Evolutionary conservation across 1,140 invertebrate species (phyloP).

Genomic region (Drosophila ohnishii): DNA sequence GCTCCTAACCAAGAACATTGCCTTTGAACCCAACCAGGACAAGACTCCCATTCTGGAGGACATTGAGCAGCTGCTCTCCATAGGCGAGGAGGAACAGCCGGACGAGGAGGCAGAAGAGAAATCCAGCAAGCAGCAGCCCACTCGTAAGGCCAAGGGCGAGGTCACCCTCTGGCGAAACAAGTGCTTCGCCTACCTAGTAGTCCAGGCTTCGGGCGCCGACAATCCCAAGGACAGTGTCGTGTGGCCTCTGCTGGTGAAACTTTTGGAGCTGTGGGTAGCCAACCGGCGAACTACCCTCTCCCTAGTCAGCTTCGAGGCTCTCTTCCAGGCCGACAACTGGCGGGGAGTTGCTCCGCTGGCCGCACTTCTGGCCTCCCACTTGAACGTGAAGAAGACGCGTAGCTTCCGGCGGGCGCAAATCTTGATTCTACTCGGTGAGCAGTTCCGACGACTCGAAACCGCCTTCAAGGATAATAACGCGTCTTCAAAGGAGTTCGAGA

Average conservation of each 20-base stretch:
- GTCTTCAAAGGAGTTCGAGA: conserved; percentile 20
- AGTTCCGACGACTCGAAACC: conserved; percentile 17
- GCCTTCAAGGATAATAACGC: conserved; percentile 17
- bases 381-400: conserved; percentile 25
- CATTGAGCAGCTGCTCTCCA: conserved; percentile 36
- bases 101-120: conserved; percentile 16
- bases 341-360: conserved; percentile 28
- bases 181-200: conserved; percentile 49
- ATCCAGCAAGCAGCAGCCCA: background rate
- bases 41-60: conserved; percentile 29
- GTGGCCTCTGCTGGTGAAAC: conserved; percentile 32
- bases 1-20: conserved; percentile 26
- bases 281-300: conserved; percentile 20
- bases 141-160: conserved; percentile 18
- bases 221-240: conserved; percentile 12
- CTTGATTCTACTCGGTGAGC: conserved; percentile 30
- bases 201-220: conserved; percentile 19
- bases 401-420: conserved; percentile 45
- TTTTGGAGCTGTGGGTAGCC: conserved; percentile 35
- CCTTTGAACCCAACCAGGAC: background rate
- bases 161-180: conserved; percentile 38
- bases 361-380: conserved; percentile 3
- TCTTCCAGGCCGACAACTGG: conserved; percentile 42
- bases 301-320: conserved; percentile 45
- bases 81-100: conserved; percentile 17